Percentiles rank a stretch among this genome's conserved stretches.
Conservation (phyloP, 2,888 invertebrate species). For the Stratiomys singularior region DNA sequence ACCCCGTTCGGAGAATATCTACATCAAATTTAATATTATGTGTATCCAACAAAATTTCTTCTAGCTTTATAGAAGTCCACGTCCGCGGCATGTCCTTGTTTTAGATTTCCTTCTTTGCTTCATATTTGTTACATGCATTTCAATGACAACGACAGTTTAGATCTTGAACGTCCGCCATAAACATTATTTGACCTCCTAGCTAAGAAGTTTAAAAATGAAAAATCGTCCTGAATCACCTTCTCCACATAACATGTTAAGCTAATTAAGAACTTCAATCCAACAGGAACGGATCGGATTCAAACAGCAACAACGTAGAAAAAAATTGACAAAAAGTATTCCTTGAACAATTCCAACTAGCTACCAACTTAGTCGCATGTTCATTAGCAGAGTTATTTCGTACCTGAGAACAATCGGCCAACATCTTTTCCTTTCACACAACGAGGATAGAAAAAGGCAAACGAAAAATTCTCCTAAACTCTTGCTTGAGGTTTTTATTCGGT, state of each 20-base stretch:
- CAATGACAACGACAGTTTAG: too few species aligned
- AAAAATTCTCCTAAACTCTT: conserved; percentile 23
- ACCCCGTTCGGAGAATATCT: too few species aligned
- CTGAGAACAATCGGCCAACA: conserved; percentile 27
- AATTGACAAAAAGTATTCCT: conserved; percentile 3
- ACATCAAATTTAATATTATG: too few species aligned
- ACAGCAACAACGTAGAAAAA: not conserved
- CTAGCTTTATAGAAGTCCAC: too few species aligned
- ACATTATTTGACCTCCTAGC: too few species aligned
- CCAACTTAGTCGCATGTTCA: conserved; percentile 33
- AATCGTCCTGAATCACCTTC: not conserved
- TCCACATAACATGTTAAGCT: conserved; percentile 12
- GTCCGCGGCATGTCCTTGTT: too few species aligned
- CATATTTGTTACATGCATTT: too few species aligned
- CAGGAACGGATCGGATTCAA: not conserved
- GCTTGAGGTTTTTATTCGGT: conserved; percentile 25
- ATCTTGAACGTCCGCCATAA: too few species aligned
- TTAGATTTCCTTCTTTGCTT: too few species aligned
- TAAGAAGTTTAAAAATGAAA: not conserved
- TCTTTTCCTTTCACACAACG: conserved; percentile 4
- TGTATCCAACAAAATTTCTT: too few species aligned
- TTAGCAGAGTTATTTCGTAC: conserved; percentile 19
- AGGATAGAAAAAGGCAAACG: not conserved
- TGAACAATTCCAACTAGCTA: conserved; percentile 7
- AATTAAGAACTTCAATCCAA: conserved; percentile 9